Base-by-base conservation (phyloP, 2,888 invertebrate species). In the Platypus cylindrus region DNA sequence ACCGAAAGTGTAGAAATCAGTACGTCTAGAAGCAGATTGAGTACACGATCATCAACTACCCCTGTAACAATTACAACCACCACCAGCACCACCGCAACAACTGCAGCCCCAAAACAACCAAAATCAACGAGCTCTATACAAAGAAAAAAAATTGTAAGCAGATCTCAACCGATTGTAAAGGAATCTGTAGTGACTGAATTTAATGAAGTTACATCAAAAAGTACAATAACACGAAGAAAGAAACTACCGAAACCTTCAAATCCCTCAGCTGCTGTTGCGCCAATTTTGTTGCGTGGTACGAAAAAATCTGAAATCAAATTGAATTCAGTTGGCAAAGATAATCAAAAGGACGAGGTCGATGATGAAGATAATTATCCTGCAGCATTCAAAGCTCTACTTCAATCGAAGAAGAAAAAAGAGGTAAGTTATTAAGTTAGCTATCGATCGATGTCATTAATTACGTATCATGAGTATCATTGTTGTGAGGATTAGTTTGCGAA, bases 291-390 rank as follows among this genome's bases (percentile, higher is more conserved):
- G 26, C 44, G 53, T 41, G 48, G 49, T 36, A 41, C 14, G n/a
- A 55, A 52, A 41, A 51, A 52, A 34, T 38, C 51, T 16, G 49
- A 56, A 30, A 32, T 50, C 8, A 47, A 52, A 41, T 35, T 46
- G 36, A 34, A 36, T 15, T 41, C 45, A 33, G 39, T 29, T 14
- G 43, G 40, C 25, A 48, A 46, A 32, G 45, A 44, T 17, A 49
- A 41, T 18, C 54, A 63, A 14, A 66, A 67, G 41, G 74, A 75
- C 51, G 68, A 71, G 37, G 61, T 64, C 24, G 72, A 68, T 42
- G 73, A 75, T 45, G 46, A 54, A 2, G 74, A 73, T 51, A 76
- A 76, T 49, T 76, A 76, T 56, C 75, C 75, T 12, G 72, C 68
- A 49, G 69, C 68, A 50, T 76, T 74, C 52, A 76, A 75, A 52